Evolutionary conservation across 2,113 vertebrate genomes (phyloP).

Genomic region (Vicugna pacos): DNA sequence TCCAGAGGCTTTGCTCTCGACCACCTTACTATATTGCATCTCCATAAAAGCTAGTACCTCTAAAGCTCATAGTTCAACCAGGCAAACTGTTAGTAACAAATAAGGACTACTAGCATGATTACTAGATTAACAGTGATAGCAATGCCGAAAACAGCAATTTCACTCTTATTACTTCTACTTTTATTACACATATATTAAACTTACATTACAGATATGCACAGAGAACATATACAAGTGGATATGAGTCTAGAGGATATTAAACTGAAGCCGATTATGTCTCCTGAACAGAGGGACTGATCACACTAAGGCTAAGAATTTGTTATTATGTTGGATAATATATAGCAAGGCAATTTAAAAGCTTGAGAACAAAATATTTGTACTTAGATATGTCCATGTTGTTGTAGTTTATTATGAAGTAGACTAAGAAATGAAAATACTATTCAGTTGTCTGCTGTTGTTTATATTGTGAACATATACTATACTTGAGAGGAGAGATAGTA

Average conservation of each 20-base stretch:
- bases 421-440: conserved; percentile 32
- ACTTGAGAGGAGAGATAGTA: neutral
- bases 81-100: neutral
- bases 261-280: neutral
- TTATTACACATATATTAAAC: neutral
- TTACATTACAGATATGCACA: neutral
- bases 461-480: neutral
- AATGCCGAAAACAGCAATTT: neutral
- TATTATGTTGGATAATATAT: neutral
- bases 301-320: conserved; percentile 2
- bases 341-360: conserved; percentile 41
- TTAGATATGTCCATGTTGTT: neutral
- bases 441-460: neutral
- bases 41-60: neutral
- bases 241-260: conserved; percentile 5
- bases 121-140: neutral
- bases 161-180: neutral
- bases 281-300: conserved; percentile 15
- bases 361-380: neutral
- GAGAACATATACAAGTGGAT: neutral
- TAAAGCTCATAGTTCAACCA: neutral
- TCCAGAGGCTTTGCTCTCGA: neutral
- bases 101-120: neutral
- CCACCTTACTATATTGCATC: no score
- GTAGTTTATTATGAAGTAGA: conserved; percentile 33